Base-by-base conservation (phyloP, 2,888 invertebrate genomes). In the Deilephila elpenor region DNA sequence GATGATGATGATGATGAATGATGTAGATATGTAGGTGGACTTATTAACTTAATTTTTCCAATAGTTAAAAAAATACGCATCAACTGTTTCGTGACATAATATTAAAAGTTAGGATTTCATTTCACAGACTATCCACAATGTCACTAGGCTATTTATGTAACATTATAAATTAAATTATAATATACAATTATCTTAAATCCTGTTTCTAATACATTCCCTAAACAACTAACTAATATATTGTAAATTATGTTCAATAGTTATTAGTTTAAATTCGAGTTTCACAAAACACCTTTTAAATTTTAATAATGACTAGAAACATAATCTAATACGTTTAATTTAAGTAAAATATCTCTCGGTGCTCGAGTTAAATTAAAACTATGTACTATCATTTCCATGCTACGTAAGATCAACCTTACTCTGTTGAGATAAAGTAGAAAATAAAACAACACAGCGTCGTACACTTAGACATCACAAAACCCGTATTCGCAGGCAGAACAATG, bases 391-490 rank as follows among this genome's bases (percentile, higher is more conserved):
- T 44, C 6, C 25, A 25, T 5, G 29, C 51, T 25, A 67, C 17
- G 51, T 51, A 20, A 67, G 25, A 53, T 71, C 32, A 51, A 59
- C 71, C 59, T 51, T 17, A 17, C 37, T 34, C 59, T 14, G 20
- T 44, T 1, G 44, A 0, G 0, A 11, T 20, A 60, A 25, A 37
- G 53, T 56, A 5, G 72, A 73, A 76, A 78, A 80, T 77, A n/a
- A 53, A 56, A 56, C 34, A 59, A 64, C n/a, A 25, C 6, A 37
- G 2, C 11, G 34, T 34, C 32, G 19, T 56, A 59, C 25, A 32
- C 59, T 37, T 56, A 67, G 20, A 73, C 19, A 79, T 82, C 83
- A 82, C 78, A 76, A 80, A 82, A 82, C 79, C 81, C 78, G 76
- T 80, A 81, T 80, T 81, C 77, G 67, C 67, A 51, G 67, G 56